A percentile compares a stretch with the other conserved stretches of the same genome.
These are phyloP conservation scores for human (Homo sapiens) DNA, from an alignment of 2,113 vertebrate species.

Conservation along the genomic window GRCh38 chr1:162202501-162203000, in stretches of 20 bases:
- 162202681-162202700: background rate
- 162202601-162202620: background rate
- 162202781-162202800: background rate
- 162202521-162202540: background rate
- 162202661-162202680: background rate
- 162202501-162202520: slow-evolving; percentile 25
- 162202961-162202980: background rate
- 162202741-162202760: background rate
- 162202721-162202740: background rate
- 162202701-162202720: background rate
- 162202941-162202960: background rate
- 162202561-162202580: background rate
- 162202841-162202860: background rate
- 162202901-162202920: background rate
- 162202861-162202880: background rate
- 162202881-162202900: background rate
- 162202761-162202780: background rate
- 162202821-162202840: background rate
- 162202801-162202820: background rate
- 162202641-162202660: background rate
- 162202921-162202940: background rate
- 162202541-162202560: background rate
- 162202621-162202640: slow-evolving; percentile 1
- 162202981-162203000: background rate
- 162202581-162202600: slow-evolving; percentile 11